A percentile compares a stretch with the other conserved stretches of the same genome.
Evolutionary conservation across 2,113 vertebrate species (phyloP).

Genomic region (Gymnobelideus leadbeateri): DNA sequence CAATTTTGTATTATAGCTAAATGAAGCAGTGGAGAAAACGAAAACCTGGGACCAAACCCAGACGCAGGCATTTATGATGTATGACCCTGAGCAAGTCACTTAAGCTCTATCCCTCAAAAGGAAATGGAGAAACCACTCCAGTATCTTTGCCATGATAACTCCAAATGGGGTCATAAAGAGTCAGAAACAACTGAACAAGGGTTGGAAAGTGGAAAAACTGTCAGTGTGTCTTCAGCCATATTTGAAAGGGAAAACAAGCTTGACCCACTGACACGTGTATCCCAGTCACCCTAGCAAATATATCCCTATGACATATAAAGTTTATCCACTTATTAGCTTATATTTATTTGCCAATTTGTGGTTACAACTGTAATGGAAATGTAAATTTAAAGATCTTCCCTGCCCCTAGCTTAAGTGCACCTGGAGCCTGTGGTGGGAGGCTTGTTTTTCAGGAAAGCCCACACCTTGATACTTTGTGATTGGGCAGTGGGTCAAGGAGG

Average conservation of each 20-base stretch:
- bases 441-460: no score
- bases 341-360: not conserved
- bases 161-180: not conserved
- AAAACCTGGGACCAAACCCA: no score
- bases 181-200: not conserved
- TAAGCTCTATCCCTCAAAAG: no score
- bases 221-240: not conserved
- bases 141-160: not conserved
- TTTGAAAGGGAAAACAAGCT: not conserved
- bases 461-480: no score
- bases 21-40: not conserved
- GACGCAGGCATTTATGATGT: no score
- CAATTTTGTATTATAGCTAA: not conserved
- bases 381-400: no score
- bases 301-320: not conserved
- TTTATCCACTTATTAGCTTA: not conserved
- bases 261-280: not conserved
- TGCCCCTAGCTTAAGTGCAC: no score
- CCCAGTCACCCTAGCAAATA: not conserved
- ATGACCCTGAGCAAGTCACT: not conserved
- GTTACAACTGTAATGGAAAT: no score
- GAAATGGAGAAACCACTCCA: not conserved
- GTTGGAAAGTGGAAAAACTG: not conserved
- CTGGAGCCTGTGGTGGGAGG: no score
- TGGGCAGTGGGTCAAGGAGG: no score